Evolutionary conservation across 30 jellyfish, hydroid and myxozoan species (phyloP), one percentile per base, ranked within the genome.

Genomic region (Turritopsis rubra): DNA sequence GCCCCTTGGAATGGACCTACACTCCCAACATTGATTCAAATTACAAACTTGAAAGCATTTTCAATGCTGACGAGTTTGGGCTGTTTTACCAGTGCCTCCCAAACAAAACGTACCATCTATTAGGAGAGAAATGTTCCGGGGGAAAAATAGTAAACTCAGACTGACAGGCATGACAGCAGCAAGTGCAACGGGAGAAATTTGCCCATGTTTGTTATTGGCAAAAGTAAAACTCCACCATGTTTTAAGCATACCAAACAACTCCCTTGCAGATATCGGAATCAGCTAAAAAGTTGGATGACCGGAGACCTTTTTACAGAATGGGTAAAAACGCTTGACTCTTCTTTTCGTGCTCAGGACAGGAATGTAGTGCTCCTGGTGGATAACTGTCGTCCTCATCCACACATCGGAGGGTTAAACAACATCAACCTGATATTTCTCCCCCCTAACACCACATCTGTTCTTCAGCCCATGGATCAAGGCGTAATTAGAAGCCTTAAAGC

Each of bases 91-190:
- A 54, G 72, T 54, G 72, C n/a, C n/a, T 54, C 18, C n/a, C 72
- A n/a, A n/a, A n/a, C n/a, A 54, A 54, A 54, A n/a, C 72, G 18
- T 54, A 54, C 72, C 72, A 54, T 21, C 72, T 54, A 21, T 54
- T 21, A 16, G 72, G 72, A 54, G 72, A 54, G 21, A 54, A 54
- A 21, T 21, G 72, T 54, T 54, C 72, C 21, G 21, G 21, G 72
- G 72, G 18, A 54, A 54, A n/a, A 54, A 54, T n/a, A 54, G 72
- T 54, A 54, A 54, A 54, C 19, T 54, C 19, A 54, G 72, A 54
- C n/a, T 54, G 72, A 54, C 72, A 54, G 72, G 72, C 72, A 54
- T 16, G 72, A n/a, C n/a, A n/a, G n/a, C 72, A 16, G 72, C 18
- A 18, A 54, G 72, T 54, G 72, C 72, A 54, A 54, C 72, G 18